Evolutionary conservation across 2,888 invertebrate genomes (phyloP).

Genomic region (Heliconius erato): DNA sequence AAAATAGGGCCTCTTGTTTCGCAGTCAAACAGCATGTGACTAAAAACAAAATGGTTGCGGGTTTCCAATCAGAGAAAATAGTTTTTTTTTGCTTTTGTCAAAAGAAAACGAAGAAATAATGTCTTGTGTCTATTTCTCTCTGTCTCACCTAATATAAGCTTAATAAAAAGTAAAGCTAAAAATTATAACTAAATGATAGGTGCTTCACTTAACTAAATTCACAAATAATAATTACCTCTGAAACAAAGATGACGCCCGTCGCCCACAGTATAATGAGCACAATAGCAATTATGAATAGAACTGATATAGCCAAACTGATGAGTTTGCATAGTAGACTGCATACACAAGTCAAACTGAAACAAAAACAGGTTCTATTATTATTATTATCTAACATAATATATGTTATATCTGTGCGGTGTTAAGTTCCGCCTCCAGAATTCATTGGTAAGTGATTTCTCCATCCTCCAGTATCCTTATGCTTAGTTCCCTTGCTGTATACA

Average conservation of each 20-base stretch:
- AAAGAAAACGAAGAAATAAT: background rate
- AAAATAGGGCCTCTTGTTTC: background rate
- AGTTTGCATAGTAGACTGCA: slow-evolving; percentile 76
- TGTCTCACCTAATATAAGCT: background rate
- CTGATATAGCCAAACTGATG: slow-evolving; percentile 69
- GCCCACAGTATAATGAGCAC: slow-evolving; percentile 75
- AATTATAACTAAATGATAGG: background rate
- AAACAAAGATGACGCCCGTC: slow-evolving; percentile 65
- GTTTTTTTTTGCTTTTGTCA: background rate
- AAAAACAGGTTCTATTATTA: background rate
- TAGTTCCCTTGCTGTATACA: too few relatives aligned
- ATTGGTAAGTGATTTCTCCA: too few relatives aligned
- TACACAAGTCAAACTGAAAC: slow-evolving; percentile 65
- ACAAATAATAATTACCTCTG: slow-evolving; percentile 36
- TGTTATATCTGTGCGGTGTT: too few relatives aligned
- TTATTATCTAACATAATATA: background rate
- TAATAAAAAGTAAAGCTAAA: background rate
- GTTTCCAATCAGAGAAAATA: background rate
- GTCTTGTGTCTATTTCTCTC: background rate
- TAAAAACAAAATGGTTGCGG: background rate
- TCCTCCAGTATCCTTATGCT: background rate
- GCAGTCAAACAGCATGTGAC: background rate
- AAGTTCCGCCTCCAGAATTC: too few relatives aligned
- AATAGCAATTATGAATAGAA: slow-evolving; percentile 71
- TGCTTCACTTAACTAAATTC: background rate